A percentile compares a stretch with the other conserved stretches of the same genome.
phyloP scores from a whole-genome alignment of 2,888 invertebrate species.

The Ommatoiulus sabulosus region DNA sequence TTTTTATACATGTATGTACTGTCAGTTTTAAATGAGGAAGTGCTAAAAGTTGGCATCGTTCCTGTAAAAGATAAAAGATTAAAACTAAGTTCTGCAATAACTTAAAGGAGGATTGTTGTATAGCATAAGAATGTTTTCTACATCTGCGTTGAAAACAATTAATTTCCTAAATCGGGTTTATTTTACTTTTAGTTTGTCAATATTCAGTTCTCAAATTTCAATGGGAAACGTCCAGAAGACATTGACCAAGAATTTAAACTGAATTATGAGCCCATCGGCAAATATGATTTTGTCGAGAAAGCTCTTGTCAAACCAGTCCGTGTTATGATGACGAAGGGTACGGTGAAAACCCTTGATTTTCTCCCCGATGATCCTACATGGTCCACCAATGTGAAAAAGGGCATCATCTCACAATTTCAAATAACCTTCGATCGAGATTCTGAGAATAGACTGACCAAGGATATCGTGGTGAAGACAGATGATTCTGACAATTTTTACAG shows the following conservation, averaged over 20 bases:
- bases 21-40: too few species aligned
- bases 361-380: constrained; percentile 56
- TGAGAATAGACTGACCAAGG: constrained; percentile 52
- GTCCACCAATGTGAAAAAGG: constrained; percentile 57
- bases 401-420: constrained; percentile 56
- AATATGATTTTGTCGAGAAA: constrained; percentile 49
- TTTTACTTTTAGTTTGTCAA: constrained; percentile 55
- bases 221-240: constrained; percentile 45
- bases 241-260: constrained; percentile 55
- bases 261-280: constrained; percentile 19
- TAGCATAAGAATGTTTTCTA: background rate
- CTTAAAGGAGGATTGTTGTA: background rate
- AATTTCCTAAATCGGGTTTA: background rate
- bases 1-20: too few species aligned
- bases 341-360: constrained; percentile 57
- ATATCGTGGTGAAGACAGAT: constrained; percentile 52
- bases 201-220: constrained; percentile 54
- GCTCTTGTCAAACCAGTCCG: constrained; percentile 55
- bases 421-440: constrained; percentile 54
- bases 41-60: too few species aligned
- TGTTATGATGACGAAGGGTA: constrained; percentile 54
- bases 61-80: too few species aligned
- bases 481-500: constrained; percentile 55
- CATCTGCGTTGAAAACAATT: too few species aligned
- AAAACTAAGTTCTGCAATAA: background rate